These are phyloP conservation scores for Sceloporus undulatus DNA, from an alignment of 2,113 vertebrate species.

Conservation along the genomic window DNA sequence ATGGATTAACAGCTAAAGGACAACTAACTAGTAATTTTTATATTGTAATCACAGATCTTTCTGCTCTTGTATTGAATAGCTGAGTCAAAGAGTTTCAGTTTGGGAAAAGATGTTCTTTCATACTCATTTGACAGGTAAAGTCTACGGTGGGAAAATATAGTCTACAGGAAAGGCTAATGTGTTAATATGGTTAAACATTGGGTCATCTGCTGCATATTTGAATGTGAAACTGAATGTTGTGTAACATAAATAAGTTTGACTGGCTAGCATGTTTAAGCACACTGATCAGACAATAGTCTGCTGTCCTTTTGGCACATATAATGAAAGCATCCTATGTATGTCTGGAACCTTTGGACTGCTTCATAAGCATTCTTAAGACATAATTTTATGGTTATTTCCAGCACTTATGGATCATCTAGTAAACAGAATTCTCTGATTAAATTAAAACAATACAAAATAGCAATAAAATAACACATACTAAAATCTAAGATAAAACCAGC, in stretches of 20 bases:
- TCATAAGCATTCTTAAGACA: neutral
- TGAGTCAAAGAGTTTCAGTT: neutral
- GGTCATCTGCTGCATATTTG: neutral
- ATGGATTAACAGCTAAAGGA: neutral
- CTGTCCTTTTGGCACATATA: neutral
- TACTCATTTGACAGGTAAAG: neutral
- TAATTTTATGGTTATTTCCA: neutral
- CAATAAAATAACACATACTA: neutral
- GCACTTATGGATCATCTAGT: neutral
- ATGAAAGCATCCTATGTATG: neutral
- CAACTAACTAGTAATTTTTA: neutral
- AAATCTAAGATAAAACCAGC: neutral
- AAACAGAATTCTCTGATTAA: neutral
- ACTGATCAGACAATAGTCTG: neutral
- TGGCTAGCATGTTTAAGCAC: neutral
- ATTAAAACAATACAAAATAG: neutral
- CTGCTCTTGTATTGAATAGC: neutral
- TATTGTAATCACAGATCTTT: neutral
- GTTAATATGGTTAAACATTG: neutral
- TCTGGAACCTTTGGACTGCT: neutral
- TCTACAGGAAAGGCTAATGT: neutral
- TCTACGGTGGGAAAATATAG: neutral
- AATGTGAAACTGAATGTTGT: neutral
- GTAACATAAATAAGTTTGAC: slow-evolving; percentile 1
- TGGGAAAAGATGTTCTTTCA: neutral